A percentile compares a stretch with the other conserved stretches of the same genome.
Conservation (phyloP, 2,113 vertebrate genomes). For the Coracopsis vasa region DNA sequence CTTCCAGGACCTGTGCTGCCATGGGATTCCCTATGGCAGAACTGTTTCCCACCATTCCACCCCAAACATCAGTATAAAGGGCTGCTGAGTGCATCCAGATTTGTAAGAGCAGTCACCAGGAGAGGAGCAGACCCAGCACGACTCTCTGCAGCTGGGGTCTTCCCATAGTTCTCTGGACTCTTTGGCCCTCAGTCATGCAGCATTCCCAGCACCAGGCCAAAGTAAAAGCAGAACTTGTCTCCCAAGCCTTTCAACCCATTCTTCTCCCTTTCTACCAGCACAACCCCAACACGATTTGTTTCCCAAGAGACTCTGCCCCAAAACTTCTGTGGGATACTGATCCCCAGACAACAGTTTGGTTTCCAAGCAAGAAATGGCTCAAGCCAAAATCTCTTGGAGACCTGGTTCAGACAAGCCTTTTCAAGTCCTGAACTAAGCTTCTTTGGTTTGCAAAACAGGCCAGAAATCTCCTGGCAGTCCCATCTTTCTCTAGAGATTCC, state of each 20-base stretch:
- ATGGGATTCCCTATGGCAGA: not conserved
- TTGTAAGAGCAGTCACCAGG: not conserved
- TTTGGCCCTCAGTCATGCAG: not conserved
- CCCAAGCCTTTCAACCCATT: not conserved
- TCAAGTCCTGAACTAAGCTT: not conserved
- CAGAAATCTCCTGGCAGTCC: not conserved
- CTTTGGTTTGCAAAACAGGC: conserved; percentile 33
- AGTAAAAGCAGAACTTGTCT: not conserved
- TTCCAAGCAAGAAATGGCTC: conserved; percentile 14
- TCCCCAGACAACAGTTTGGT: not conserved
- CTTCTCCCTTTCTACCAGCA: not conserved
- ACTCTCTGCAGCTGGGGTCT: not conserved
- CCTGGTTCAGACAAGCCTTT: not conserved
- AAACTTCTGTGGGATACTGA: not conserved
- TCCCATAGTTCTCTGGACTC: not conserved
- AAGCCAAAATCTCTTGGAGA: not conserved
- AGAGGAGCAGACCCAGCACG: fast-evolving
- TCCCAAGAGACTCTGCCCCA: not conserved
- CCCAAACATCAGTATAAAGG: not conserved
- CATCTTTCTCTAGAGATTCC: not conserved
- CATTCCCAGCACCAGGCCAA: not conserved
- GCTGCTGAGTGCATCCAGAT: not conserved
- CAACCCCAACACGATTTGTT: not conserved
- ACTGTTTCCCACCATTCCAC: not conserved
- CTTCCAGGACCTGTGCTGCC: fast-evolving